Percentiles rank a stretch among this genome's conserved stretches.
Evolutionary conservation across 1,140 invertebrate species (phyloP).

Genomic region (Littorina saxatilis): DNA sequence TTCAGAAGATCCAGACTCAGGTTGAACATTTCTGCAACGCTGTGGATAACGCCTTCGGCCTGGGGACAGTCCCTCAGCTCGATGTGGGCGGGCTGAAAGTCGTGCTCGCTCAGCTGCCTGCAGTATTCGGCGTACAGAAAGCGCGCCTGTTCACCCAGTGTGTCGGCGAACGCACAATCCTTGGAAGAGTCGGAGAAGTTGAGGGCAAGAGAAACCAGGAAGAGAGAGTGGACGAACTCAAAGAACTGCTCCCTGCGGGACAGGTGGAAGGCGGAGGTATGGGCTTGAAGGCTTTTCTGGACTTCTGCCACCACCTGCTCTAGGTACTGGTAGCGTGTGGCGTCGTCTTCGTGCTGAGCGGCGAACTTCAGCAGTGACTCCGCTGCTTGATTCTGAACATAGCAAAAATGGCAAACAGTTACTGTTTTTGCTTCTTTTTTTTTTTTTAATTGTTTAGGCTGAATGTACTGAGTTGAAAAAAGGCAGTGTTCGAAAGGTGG

Average conservation of each 20-base stretch:
- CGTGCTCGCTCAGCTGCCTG: slow-evolving; percentile 31
- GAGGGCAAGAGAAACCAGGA: slow-evolving; percentile 30
- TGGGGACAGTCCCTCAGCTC: background rate
- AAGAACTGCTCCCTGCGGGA: slow-evolving; percentile 31
- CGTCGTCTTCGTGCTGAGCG: slow-evolving; percentile 15
- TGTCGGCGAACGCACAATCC: slow-evolving; percentile 31
- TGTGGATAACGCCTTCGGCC: background rate
- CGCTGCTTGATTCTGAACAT: slow-evolving; percentile 33
- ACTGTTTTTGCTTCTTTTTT: background rate
- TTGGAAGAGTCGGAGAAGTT: slow-evolving; percentile 10
- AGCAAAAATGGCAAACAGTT: background rate
- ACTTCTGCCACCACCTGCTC: slow-evolving; percentile 17
- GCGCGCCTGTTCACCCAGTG: slow-evolving; percentile 24
- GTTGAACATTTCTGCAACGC: background rate
- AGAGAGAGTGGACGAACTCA: slow-evolving; percentile 40
- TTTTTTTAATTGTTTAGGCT: background rate
- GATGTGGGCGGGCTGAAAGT: background rate
- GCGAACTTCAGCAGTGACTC: slow-evolving; percentile 42
- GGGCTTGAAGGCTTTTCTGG: slow-evolving; percentile 26
- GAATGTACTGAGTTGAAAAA: no score
- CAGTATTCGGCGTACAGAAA: slow-evolving; percentile 40
- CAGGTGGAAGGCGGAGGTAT: slow-evolving; percentile 19
- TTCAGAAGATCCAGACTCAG: background rate
- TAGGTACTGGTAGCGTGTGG: background rate
- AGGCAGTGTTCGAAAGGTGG: no score